Base-by-base conservation (phyloP, 64 coral and sea anemone species). In the Stichodactyla helianthus region DNA sequence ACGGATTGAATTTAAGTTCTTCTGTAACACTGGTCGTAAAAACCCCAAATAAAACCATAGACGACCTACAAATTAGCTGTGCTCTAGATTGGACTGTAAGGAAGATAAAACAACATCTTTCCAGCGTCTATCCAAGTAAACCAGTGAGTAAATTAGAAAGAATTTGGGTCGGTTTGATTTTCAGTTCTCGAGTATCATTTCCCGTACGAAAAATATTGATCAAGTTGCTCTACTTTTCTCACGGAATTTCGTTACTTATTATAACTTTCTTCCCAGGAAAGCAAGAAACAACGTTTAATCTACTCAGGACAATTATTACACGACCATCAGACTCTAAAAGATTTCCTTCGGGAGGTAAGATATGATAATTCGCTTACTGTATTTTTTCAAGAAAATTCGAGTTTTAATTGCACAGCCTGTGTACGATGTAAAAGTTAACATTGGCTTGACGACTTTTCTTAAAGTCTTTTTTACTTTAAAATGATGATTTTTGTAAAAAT, bases 51-150 rank as follows among this genome's bases (percentile, higher is more conserved):
- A 93, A 95, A 89, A 90, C 85, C 51, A 70, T 95, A n/a, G 90
- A 99, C 86, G 97, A 99, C 79, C 79, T 99, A 82, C 88, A 92
- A 90, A 92, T 99, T 77, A 89, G 88, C 58, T 99, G 97, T 83
- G 90, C 91, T 19, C 80, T 99, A 57, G 93, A 92, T 62, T 99
- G 97, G 97, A 95, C 97, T 51, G 97, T 99, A 6, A 85, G 90
- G 55, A 94, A 99, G 56, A 82, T 99, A 31, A 99, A 99, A 86
- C 86, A 60, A 8, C 97, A 99, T 89, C 92, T 99, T 87, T 92
- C 97, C 1, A 85, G 82, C 53, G 97, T 99, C 82, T 99, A 95
- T 83, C 97, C 97, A 5, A 95, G 93, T 22, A 92, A 99, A 95
- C 97, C 97, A 77, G 97, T 99, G 85, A 64, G 68, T 74, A 27